Evolutionary conservation across 2,113 vertebrate species (phyloP).

Genomic region (Pipra filicauda): DNA sequence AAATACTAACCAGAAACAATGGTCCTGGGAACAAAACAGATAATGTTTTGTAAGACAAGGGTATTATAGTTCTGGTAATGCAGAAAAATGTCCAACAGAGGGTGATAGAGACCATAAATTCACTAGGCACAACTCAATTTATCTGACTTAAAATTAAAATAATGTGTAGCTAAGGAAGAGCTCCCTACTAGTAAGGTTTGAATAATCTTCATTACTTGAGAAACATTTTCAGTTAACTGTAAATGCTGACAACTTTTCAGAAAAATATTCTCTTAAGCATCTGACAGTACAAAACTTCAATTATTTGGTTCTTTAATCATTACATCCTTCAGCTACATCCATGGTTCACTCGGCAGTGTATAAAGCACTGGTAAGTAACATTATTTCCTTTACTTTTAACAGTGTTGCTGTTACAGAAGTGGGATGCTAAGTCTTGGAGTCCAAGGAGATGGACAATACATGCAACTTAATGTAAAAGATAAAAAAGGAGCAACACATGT

Average conservation of each 20-base stretch:
- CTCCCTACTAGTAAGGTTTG: neutral
- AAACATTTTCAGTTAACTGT: neutral
- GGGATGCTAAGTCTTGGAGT: neutral
- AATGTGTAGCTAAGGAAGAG: neutral
- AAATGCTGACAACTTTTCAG: neutral
- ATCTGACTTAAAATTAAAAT: neutral
- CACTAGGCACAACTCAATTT: fast-evolving
- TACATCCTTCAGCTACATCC: neutral
- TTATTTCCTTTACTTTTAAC: neutral
- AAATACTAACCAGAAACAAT: neutral
- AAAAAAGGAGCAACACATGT: neutral
- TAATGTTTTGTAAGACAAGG: neutral
- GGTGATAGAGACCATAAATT: slow-evolving; percentile 19
- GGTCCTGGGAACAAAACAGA: neutral
- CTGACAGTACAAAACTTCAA: neutral
- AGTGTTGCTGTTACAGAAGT: neutral
- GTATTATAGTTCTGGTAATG: neutral
- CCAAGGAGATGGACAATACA: neutral
- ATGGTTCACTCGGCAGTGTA: neutral
- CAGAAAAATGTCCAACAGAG: slow-evolving; percentile 44
- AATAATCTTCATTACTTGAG: neutral
- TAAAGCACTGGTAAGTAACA: neutral
- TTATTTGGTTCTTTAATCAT: neutral
- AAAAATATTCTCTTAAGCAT: neutral
- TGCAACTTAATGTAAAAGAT: neutral